phyloP scores from a whole-genome alignment of 2,888 invertebrate genomes.

The Drosophila longiperda region DNA sequence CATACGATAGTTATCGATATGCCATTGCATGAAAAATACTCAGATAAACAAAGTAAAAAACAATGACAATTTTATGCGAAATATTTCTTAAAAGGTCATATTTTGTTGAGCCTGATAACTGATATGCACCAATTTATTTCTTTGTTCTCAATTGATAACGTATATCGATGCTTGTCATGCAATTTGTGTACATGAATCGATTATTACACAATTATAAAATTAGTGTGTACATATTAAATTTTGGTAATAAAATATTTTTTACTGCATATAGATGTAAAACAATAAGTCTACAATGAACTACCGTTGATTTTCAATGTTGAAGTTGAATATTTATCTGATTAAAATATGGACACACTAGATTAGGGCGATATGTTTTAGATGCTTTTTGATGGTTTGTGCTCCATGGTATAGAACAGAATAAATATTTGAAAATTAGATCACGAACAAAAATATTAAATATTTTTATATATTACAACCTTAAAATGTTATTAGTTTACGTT shows the following conservation, averaged over 20 bases:
- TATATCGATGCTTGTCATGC: conserved; percentile 8
- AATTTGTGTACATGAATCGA: neutral
- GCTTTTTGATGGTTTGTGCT: neutral
- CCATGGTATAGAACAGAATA: neutral
- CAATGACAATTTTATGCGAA: neutral
- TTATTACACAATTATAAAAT: neutral
- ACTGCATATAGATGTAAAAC: neutral
- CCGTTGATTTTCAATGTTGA: neutral
- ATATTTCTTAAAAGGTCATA: neutral
- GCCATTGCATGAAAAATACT: neutral
- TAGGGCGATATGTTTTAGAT: neutral
- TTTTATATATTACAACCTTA: neutral
- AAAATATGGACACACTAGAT: neutral
- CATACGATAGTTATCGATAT: conserved; percentile 40
- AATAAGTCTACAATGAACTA: neutral
- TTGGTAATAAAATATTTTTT: neutral
- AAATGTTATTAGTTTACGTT: neutral
- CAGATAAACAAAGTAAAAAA: neutral
- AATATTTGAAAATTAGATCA: neutral
- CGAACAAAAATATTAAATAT: neutral
- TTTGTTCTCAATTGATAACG: neutral
- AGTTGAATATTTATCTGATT: neutral
- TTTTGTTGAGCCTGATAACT: neutral
- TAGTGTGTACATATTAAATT: conserved; percentile 2
- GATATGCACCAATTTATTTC: neutral